These are phyloP conservation scores for Tokudaia tokunoshimensis DNA, from an alignment of 2,797 vertebrate genomes.

Conservation along the genomic window DNA sequence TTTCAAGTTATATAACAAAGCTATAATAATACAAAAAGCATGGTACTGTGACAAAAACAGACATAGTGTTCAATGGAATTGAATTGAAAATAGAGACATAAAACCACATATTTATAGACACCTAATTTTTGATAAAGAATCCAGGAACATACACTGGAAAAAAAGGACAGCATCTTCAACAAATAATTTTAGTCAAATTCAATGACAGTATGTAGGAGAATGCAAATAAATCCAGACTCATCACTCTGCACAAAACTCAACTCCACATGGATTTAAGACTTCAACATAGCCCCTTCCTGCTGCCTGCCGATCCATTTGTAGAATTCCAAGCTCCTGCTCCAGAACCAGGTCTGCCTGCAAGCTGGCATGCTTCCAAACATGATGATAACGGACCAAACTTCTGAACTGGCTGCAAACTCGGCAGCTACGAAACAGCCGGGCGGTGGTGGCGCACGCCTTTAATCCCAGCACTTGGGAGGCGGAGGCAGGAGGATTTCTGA, in stretches of 20 bases:
- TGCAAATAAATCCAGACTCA: not conserved
- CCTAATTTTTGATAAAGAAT: no score
- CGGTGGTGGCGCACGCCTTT: no score
- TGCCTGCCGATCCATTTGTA: not conserved
- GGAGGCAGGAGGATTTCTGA: no score
- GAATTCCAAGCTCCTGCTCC: not conserved
- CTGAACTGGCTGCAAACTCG: not conserved
- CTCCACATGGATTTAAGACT: not conserved
- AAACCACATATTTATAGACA: no score
- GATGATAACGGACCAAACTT: not conserved
- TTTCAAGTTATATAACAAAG: not conserved
- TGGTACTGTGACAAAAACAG: no score
- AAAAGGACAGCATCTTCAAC: not conserved
- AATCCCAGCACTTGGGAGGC: no score
- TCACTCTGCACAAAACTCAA: not conserved
- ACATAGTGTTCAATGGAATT: no score
- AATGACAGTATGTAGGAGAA: not conserved
- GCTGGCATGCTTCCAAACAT: not conserved
- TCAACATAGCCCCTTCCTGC: not conserved
- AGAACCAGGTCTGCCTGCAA: not conserved
- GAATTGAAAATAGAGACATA: no score
- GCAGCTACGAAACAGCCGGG: not conserved
- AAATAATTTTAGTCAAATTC: not conserved
- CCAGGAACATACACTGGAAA: not conserved
- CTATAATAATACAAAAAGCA: no score